Evolutionary conservation across 2,888 invertebrate genomes (phyloP), one percentile per base, ranked within the genome.

Genomic region (Spodoptera littoralis): DNA sequence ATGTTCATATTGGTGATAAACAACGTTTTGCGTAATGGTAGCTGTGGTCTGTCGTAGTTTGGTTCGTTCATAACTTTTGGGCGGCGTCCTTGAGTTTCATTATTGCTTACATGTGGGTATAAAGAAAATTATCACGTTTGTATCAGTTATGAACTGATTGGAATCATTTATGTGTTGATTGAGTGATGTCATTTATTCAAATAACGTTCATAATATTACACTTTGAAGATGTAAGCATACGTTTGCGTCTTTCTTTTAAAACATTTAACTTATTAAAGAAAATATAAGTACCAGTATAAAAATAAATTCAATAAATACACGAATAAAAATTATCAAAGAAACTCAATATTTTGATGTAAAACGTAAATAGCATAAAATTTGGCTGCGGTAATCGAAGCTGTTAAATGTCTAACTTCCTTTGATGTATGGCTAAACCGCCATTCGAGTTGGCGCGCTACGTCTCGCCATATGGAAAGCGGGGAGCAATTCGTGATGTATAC

Each of bases 1-100:
- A 76, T 77, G 76, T 76, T 79, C 69, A 66, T 56, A 65, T 65
- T 41, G 59, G 46, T 57, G 64, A 69, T 71, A 70, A 72, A 74
- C 67, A 72, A 57, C 13, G 49, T 56, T 70, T 57, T 64, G n/a
- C 43, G 42, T 64, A 74, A 57, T 75, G 49, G 54, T 55, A 52
- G 46, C 58, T 73, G 70, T 66, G 70, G 60, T 60, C 52, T 66
- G 55, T 53, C 42, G 27, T 58, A 46, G 43, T 46, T 60, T 22
- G 36, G 45, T 13, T 70, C 49, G 60, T 60, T 73, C 11, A 43
- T 66, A 66, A 66, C 41, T 66, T 56, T 70, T 12, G n/a, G 24
- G 36, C 6, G 36, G 11, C n/a, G 53, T 6, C 4, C 6, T 44
- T 24, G 11, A 42, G 12, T 53, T 30, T 48, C 12, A 47, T 59